phyloP scores from a whole-genome alignment of 2,797 vertebrate species.

The Sebastes flavidus region DNA sequence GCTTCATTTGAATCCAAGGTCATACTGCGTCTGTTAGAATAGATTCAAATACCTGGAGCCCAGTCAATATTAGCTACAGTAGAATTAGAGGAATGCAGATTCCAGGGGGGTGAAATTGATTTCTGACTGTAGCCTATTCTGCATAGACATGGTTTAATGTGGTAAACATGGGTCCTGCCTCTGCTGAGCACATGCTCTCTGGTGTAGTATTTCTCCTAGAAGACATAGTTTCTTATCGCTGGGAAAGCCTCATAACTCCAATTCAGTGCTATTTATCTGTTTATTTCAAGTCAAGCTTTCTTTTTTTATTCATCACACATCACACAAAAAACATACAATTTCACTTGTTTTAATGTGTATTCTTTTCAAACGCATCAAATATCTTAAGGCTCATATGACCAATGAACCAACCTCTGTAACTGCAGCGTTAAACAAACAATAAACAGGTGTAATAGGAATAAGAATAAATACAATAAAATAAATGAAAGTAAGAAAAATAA shows the following conservation, averaged over 20 bases:
- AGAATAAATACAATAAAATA: no score
- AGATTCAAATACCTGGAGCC: slow-evolving; percentile 44
- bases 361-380: no score
- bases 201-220: rapidly evolving
- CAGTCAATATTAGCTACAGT: slow-evolving; percentile 20
- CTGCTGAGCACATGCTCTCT: not conserved
- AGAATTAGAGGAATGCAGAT: slow-evolving; percentile 53
- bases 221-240: not conserved
- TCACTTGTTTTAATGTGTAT: no score
- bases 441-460: no score
- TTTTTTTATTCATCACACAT: no score
- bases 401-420: no score
- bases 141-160: slow-evolving; percentile 39
- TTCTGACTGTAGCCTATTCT: slow-evolving; percentile 40
- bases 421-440: no score
- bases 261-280: not conserved
- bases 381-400: no score
- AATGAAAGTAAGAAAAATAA: no score
- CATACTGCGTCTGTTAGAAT: slow-evolving; percentile 29
- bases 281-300: not conserved
- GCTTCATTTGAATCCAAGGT: slow-evolving; percentile 60
- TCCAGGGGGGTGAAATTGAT: slow-evolving; percentile 52
- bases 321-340: no score
- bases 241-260: not conserved
- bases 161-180: slow-evolving; percentile 36